Evolutionary conservation across 1,140 invertebrate genomes (phyloP).

Genomic region (Acromyrmex charruanus): DNA sequence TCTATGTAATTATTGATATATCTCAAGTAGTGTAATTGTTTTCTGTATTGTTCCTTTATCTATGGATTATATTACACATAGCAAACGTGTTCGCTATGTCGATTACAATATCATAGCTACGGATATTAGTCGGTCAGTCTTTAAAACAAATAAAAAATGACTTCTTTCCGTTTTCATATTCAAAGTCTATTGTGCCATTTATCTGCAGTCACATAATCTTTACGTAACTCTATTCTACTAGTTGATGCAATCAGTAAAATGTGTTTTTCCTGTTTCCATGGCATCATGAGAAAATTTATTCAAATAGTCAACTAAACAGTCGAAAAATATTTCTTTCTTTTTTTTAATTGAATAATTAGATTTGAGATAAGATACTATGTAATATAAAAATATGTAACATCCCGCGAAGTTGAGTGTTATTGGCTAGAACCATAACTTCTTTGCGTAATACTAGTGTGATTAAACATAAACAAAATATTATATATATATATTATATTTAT

Average conservation of each 20-base stretch:
- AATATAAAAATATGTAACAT: background rate
- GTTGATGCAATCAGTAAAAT: constrained; percentile 7
- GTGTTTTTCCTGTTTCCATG: background rate
- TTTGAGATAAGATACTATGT: background rate
- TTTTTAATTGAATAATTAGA: background rate
- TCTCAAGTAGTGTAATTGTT: background rate
- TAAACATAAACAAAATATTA: background rate
- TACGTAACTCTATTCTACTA: constrained; percentile 19
- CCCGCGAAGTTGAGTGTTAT: background rate
- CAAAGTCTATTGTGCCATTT: constrained; percentile 23
- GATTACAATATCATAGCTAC: constrained; percentile 11
- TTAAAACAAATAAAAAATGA: constrained; percentile 27
- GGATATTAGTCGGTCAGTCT: background rate
- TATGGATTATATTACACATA: background rate
- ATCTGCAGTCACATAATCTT: constrained; percentile 31
- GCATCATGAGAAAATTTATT: background rate
- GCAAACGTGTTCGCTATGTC: background rate
- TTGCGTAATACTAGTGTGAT: background rate
- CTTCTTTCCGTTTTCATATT: constrained; percentile 41
- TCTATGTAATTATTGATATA: background rate
- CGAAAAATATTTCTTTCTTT: background rate
- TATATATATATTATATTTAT: no score
- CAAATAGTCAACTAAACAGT: background rate
- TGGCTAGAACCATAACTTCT: background rate
- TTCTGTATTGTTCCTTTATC: background rate